A percentile compares a stretch with the other conserved stretches of the same genome.
Conservation (phyloP, 1,140 invertebrate genomes). For the Polypedilum vanderplanki region DNA sequence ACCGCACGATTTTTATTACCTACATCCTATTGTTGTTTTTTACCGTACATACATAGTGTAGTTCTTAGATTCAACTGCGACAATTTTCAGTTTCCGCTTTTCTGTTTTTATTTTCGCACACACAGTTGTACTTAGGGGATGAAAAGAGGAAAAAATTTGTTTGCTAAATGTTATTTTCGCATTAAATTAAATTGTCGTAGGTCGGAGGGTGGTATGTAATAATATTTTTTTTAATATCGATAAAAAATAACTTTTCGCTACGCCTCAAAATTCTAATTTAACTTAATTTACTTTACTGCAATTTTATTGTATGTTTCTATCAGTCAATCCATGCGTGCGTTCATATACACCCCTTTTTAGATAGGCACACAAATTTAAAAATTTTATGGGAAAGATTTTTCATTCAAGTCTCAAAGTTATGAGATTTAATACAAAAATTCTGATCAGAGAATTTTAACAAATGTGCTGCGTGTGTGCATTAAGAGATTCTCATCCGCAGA, state of each 20-base stretch:
- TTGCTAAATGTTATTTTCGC: neutral
- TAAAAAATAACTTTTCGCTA: slow-evolving; percentile 25
- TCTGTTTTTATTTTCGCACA: neutral
- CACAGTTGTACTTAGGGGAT: neutral
- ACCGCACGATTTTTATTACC: slow-evolving; percentile 13
- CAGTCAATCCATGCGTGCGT: neutral
- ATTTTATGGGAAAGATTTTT: slow-evolving; percentile 22
- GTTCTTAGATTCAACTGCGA: neutral
- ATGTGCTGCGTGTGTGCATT: neutral
- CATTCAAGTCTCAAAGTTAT: neutral
- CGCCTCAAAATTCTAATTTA: slow-evolving; percentile 23
- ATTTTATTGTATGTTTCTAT: neutral
- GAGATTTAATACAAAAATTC: too few relatives aligned
- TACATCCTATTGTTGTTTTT: slow-evolving; percentile 7
- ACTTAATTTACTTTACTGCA: slow-evolving; percentile 8
- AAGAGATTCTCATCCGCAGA: slow-evolving; percentile 22
- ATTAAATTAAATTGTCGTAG: slow-evolving; percentile 13
- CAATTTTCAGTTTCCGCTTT: neutral
- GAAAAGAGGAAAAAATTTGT: too few relatives aligned
- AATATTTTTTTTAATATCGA: slow-evolving; percentile 13
- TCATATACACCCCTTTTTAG: neutral
- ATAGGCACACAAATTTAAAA: neutral
- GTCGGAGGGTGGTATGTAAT: neutral
- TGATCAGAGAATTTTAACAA: neutral
- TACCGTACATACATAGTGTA: neutral